Conservation (phyloP, 1,140 invertebrate species). For the Dreissena rostriformis region DNA sequence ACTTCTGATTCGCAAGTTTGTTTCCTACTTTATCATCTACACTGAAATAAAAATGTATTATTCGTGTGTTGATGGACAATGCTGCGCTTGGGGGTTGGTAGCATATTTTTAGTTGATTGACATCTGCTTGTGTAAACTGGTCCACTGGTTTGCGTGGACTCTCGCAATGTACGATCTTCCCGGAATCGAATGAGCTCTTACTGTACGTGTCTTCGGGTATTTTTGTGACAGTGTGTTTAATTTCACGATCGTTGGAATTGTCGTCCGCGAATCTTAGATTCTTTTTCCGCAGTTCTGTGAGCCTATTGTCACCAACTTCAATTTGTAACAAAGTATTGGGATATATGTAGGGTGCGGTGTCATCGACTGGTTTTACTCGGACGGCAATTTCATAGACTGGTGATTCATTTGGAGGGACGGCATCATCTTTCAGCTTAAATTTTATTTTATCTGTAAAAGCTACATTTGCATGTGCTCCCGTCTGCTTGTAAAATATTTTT, state of each 20-base stretch:
- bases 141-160: conserved; percentile 65
- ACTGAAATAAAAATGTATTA: conserved; percentile 79
- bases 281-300: conserved; percentile 76
- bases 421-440: conserved; percentile 76
- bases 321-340: conserved; percentile 75
- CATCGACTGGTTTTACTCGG: conserved; percentile 79
- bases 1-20: conserved; percentile 75
- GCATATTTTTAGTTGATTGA: conserved; percentile 81
- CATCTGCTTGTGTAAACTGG: conserved; percentile 79
- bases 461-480: conserved; percentile 72
- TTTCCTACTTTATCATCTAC: conserved; percentile 80
- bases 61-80: conserved; percentile 77
- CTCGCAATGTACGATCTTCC: conserved; percentile 78
- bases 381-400: conserved; percentile 75
- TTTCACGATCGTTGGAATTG: conserved; percentile 76
- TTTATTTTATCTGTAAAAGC: conserved; percentile 74
- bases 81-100: conserved; percentile 79
- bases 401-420: conserved; percentile 79
- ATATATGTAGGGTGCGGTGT: conserved; percentile 78
- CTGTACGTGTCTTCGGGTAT: conserved; percentile 77
- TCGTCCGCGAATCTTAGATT: conserved; percentile 78
- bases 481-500: conserved; percentile 80
- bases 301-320: conserved; percentile 78
- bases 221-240: conserved; percentile 73
- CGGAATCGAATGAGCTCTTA: conserved; percentile 74